Evolutionary conservation across 2,113 vertebrate species (phyloP), one percentile per base, ranked within the genome.

Genomic region (Archilochus colubris): DNA sequence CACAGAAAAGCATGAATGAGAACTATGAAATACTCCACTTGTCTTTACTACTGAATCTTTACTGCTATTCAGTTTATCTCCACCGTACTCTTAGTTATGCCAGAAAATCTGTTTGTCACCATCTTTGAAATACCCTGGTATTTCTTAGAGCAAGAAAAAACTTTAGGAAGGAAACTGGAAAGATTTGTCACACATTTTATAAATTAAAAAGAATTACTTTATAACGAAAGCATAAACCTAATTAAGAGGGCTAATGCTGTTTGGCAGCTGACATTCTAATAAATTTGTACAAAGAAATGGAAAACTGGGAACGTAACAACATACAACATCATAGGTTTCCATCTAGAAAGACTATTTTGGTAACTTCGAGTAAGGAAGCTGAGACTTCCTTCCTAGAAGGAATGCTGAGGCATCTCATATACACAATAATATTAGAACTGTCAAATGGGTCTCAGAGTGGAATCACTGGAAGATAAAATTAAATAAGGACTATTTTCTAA

Each of bases 81-180:
- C 59, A 79, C 64, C 75, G 53, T 79, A 62, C 48, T 28, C 28
- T 89, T 72, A 59, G 28, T n/a, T 27, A 21, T 74, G 73, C 46
- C 86, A 95, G 93, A 93, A 95, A 96, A 50, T 88, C 94, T 75
- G 43, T 73, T 48, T 95, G 51, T n/a, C 33, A 80, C 86, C 44
- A 62, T 90, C 55, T 93, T 93, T 86, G 38, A 97, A 97, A 96
- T 92, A 76, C 23, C 44, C 36, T 88, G 62, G 92, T 82, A 89
- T 89, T 95, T 95, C 74, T 95, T 88, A 76, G 69, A 87, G 89
- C 68, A 95, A 92, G 96, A 94, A 93, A 96, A 97, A 63, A 8
- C 25, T 89, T 92, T 83, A 84, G 23, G 62, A 91, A 94, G 51
- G 62, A 8, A 87, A 84, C 4, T 85, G 51, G 59, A 96, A 95